Percentiles rank a stretch among this genome's conserved stretches.
Evolutionary conservation across 2,113 vertebrate species (phyloP).

Genomic region (Colinus virginianus): DNA sequence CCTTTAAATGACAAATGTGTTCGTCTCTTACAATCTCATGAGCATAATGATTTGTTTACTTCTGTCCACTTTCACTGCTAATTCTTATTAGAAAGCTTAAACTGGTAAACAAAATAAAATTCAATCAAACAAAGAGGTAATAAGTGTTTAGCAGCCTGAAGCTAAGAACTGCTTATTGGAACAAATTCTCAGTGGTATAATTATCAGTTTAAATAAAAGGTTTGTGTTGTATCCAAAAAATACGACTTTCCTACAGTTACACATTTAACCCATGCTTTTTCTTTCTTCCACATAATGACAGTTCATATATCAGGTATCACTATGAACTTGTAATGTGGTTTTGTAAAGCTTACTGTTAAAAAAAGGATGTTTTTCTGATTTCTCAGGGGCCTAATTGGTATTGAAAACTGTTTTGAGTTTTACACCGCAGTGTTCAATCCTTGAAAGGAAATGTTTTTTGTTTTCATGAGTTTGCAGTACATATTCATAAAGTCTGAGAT

Average conservation of each 20-base stretch:
- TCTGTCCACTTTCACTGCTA: constrained; percentile 10
- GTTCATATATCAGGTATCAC: neutral
- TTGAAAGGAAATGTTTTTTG: neutral
- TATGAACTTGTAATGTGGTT: neutral
- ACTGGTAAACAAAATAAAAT: constrained; percentile 36
- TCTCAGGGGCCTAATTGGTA: neutral
- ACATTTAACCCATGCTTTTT: neutral
- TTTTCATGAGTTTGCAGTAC: neutral
- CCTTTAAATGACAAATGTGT: constrained; percentile 57
- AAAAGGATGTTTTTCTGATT: neutral
- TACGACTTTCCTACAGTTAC: neutral
- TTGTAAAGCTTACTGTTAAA: neutral
- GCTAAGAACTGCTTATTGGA: neutral
- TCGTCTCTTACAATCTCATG: neutral
- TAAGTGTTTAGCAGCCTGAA: constrained; percentile 9
- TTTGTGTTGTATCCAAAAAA: neutral
- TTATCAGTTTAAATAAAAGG: neutral
- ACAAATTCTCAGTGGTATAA: neutral
- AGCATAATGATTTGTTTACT: constrained; percentile 36
- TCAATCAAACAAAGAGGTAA: neutral
- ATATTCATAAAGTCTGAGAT: neutral
- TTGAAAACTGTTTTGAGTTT: neutral
- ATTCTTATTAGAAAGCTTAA: constrained; percentile 30
- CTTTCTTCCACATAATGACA: neutral
- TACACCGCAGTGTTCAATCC: neutral